Conservation (phyloP, 2,888 invertebrate species). For the Scaeva pyrastri region DNA sequence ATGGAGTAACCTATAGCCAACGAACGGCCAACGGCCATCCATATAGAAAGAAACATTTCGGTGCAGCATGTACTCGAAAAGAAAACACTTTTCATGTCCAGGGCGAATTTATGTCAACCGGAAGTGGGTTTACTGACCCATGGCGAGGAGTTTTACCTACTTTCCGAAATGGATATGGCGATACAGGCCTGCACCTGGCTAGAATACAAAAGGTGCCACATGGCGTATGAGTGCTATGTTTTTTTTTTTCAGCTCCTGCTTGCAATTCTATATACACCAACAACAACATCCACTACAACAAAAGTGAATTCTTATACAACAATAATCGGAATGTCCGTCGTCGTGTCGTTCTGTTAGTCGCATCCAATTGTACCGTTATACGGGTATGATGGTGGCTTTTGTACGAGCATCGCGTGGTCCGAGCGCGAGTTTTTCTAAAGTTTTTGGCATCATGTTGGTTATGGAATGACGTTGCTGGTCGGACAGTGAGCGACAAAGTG, state of each 20-base stretch:
- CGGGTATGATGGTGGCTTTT: too few relatives aligned
- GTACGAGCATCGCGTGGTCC: conserved; percentile 46
- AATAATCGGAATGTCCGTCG: conserved; percentile 67
- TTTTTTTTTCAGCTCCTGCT: not conserved
- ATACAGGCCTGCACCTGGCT: not conserved
- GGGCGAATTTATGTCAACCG: conserved; percentile 84
- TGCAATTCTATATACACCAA: not conserved
- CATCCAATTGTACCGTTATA: conserved; percentile 13
- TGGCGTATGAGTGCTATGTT: conserved; percentile 54
- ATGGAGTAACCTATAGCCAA: not conserved
- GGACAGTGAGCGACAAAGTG: conserved; percentile 39
- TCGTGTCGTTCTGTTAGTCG: conserved; percentile 23
- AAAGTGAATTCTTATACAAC: conserved; percentile 50
- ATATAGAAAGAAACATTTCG: conserved; percentile 54
- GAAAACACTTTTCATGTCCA: conserved; percentile 83
- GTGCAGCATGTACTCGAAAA: conserved; percentile 64
- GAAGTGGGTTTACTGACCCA: conserved; percentile 85
- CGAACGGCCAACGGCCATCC: not conserved
- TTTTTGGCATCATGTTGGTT: conserved; percentile 42
- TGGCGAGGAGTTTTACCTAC: conserved; percentile 77
- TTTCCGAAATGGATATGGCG: conserved; percentile 42
- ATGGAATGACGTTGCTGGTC: not conserved
- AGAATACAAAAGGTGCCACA: conserved; percentile 10
- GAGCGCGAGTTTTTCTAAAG: conserved; percentile 13
- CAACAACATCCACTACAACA: not conserved